phyloP scores from a whole-genome alignment of 2,888 invertebrate genomes.

The Drosophila mercatorum region DNA sequence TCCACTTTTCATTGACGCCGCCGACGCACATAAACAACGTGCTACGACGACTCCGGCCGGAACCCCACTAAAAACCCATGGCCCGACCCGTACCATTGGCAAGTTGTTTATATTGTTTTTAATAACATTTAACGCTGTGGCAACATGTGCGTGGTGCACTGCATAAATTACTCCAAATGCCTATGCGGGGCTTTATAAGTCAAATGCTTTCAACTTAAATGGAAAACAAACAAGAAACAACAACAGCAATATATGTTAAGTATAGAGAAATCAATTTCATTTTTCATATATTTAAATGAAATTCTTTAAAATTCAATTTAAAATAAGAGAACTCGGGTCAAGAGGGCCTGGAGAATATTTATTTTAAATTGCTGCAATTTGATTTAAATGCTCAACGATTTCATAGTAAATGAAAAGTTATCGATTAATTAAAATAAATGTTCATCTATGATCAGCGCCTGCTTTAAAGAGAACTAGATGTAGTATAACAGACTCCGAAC shows the following conservation, averaged over 20 bases:
- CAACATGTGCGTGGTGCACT: constrained; percentile 68
- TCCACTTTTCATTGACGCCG: constrained; percentile 55
- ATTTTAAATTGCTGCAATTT: background rate
- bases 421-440: background rate
- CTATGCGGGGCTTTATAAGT: constrained; percentile 46
- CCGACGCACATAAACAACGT: constrained; percentile 60
- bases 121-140: constrained; percentile 69
- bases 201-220: constrained; percentile 49
- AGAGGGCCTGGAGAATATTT: background rate
- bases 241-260: background rate
- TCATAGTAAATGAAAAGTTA: background rate
- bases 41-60: constrained; percentile 21
- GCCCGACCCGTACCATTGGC: constrained; percentile 15
- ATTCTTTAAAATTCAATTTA: background rate
- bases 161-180: constrained; percentile 65
- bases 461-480: background rate
- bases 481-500: background rate
- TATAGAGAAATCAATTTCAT: background rate
- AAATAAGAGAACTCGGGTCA: background rate
- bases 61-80: background rate
- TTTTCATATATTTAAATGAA: background rate
- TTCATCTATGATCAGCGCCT: background rate
- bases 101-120: constrained; percentile 79
- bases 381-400: background rate
- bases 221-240: constrained; percentile 7